phyloP scores from a whole-genome alignment of 2,888 invertebrate species.

The Zygogramma bicolorata region DNA sequence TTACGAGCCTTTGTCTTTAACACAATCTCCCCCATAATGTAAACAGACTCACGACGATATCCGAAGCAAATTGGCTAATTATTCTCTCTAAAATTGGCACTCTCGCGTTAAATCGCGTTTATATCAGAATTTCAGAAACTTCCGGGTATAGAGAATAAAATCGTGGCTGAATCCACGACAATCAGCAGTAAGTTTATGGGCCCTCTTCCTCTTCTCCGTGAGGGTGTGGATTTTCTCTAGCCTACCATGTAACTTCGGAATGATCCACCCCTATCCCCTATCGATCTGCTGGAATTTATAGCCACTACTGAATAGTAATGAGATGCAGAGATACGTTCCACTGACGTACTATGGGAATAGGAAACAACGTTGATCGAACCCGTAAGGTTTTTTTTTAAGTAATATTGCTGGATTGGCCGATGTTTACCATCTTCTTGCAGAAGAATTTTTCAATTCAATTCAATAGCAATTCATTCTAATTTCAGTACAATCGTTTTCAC shows the following conservation, averaged over 20 bases:
- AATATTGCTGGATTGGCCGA: no score
- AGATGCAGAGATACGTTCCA: background rate
- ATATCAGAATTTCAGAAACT: background rate
- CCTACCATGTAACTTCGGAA: slow-evolving; percentile 53
- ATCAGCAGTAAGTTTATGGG: slow-evolving; percentile 49
- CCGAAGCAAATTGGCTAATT: background rate
- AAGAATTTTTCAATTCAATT: no score
- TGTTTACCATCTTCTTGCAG: no score
- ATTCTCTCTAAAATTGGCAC: slow-evolving; percentile 6
- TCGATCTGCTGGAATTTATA: background rate
- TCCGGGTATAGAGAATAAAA: background rate
- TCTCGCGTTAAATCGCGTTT: background rate
- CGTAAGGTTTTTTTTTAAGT: no score
- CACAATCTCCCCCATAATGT: slow-evolving; percentile 52
- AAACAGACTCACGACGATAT: slow-evolving; percentile 43
- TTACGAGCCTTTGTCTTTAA: slow-evolving; percentile 42
- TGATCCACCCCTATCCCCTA: slow-evolving; percentile 44
- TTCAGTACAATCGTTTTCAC: no score
- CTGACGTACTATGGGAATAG: background rate
- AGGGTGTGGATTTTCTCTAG: slow-evolving; percentile 52
- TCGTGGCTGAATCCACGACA: background rate
- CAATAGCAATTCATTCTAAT: no score
- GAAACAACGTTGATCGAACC: no score
- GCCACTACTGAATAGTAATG: background rate
- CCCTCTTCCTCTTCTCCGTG: slow-evolving; percentile 31